phyloP scores from a whole-genome alignment of 2,888 invertebrate genomes.

The Neuroscelio doddi region DNA sequence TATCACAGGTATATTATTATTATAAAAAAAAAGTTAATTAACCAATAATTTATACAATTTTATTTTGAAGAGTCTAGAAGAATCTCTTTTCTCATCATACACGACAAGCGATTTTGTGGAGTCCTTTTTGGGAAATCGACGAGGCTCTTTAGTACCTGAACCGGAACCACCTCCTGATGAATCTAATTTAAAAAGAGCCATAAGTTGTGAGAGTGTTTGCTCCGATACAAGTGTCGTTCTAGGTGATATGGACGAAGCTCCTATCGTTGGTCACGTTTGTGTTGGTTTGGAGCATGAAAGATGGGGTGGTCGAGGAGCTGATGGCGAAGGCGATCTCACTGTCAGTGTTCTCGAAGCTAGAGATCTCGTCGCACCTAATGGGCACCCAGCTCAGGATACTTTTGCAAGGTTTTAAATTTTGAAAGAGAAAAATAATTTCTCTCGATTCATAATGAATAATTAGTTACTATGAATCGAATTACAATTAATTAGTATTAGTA shows the following conservation, averaged over 20 bases:
- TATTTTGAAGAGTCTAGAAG: conserved; percentile 57
- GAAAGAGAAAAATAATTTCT: background rate
- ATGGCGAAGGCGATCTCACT: conserved; percentile 75
- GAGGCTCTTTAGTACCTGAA: conserved; percentile 61
- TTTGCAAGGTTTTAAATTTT: conserved; percentile 75
- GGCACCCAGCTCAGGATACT: conserved; percentile 79
- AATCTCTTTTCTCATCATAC: conserved; percentile 52
- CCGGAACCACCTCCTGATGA: conserved; percentile 64
- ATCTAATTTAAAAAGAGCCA: conserved; percentile 76
- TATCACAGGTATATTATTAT: conserved; percentile 57
- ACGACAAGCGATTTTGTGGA: conserved; percentile 51
- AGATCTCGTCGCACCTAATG: conserved; percentile 78
- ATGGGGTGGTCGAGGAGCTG: conserved; percentile 75
- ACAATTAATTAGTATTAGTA: no score
- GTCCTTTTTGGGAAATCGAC: conserved; percentile 53
- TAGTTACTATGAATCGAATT: no score
- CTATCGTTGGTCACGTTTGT: conserved; percentile 83
- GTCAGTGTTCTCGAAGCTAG: conserved; percentile 86
- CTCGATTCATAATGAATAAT: no score
- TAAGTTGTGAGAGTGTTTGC: conserved; percentile 86
- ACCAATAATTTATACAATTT: no score
- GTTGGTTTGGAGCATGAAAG: conserved; percentile 85
- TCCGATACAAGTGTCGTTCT: conserved; percentile 84
- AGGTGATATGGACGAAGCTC: conserved; percentile 78
- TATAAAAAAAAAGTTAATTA: no score